Percentiles rank a stretch among this genome's conserved stretches.
Evolutionary conservation across 2,113 vertebrate species (phyloP).

Genomic region (Nibea albiflora): DNA sequence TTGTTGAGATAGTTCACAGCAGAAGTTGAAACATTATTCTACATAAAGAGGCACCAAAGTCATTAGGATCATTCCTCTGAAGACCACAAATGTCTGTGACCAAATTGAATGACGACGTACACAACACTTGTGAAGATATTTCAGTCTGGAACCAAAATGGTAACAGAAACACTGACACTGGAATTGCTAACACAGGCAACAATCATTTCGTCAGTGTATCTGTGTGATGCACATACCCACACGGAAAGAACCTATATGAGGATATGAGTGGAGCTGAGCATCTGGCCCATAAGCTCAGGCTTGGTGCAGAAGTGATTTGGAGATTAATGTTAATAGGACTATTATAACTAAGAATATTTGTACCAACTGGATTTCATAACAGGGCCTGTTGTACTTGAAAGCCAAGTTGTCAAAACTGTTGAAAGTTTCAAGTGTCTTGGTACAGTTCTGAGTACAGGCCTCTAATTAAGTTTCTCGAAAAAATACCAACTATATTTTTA

Average conservation of each 20-base stretch:
- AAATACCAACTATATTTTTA: not conserved
- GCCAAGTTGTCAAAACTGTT: not conserved
- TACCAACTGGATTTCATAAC: slow-evolving; percentile 2
- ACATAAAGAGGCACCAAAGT: too few species aligned
- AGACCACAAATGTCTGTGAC: too few species aligned
- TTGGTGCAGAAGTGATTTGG: not conserved
- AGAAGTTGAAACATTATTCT: too few species aligned
- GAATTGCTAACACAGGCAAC: too few species aligned
- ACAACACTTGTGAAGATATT: not conserved
- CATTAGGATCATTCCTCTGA: too few species aligned
- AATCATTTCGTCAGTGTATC: not conserved
- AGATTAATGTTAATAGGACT: not conserved
- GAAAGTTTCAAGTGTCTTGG: not conserved
- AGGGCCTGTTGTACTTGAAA: not conserved
- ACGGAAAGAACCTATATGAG: too few species aligned
- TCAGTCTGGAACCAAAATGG: not conserved
- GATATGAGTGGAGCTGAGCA: not conserved
- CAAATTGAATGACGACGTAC: too few species aligned
- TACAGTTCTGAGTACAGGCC: not conserved
- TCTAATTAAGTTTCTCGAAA: not conserved
- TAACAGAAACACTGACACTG: too few species aligned
- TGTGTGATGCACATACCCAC: not conserved
- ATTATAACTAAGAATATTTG: not conserved
- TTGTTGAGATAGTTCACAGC: too few species aligned
- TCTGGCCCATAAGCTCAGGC: slow-evolving; percentile 1